Conservation (phyloP, 2,113 vertebrate species). For the Murina feae region DNA sequence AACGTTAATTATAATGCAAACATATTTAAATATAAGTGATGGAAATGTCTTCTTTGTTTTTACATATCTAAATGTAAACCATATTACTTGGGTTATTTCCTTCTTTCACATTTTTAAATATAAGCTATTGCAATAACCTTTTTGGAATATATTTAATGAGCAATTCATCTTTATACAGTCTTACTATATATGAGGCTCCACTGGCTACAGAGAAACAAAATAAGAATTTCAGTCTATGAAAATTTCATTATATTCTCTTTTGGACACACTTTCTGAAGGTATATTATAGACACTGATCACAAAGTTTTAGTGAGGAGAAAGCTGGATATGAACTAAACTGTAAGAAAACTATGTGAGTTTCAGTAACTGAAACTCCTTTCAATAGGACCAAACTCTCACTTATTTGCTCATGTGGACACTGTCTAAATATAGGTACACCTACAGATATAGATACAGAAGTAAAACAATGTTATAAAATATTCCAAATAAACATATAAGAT, state of each 20-base stretch:
- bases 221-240: background rate
- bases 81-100: background rate
- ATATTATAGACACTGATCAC: background rate
- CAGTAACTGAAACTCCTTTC: background rate
- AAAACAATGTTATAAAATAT: background rate
- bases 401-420: background rate
- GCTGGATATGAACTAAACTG: background rate
- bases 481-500: background rate
- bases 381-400: rapidly evolving
- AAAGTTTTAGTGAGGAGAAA: background rate
- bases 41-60: background rate
- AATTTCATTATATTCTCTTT: background rate
- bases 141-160: background rate
- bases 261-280: background rate
- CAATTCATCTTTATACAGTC: background rate
- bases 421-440: background rate
- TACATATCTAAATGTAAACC: background rate
- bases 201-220: background rate
- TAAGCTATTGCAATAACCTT: background rate
- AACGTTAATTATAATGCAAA: background rate
- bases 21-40: background rate
- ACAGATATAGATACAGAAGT: background rate
- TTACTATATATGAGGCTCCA: background rate
- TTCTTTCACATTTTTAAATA: background rate
- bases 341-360: background rate